Evolutionary conservation across 2,888 invertebrate genomes (phyloP).

Genomic region (Pristionchus arcanus): DNA sequence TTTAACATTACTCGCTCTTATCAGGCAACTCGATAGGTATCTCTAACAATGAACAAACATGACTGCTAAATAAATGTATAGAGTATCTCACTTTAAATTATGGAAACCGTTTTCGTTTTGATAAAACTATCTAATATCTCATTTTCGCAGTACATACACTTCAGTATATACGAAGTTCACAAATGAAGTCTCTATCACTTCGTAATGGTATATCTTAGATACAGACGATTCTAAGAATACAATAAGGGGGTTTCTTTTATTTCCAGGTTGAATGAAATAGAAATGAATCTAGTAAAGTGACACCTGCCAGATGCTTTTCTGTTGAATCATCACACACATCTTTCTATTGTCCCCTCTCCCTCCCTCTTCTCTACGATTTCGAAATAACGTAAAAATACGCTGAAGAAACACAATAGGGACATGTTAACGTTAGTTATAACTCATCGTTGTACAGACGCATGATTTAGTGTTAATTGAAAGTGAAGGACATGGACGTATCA

Average conservation of each 20-base stretch:
- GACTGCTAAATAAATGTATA: constrained; percentile 6
- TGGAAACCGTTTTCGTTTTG: neutral
- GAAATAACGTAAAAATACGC: neutral
- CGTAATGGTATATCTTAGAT: neutral
- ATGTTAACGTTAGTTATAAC: too few relatives aligned
- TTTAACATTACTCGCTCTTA: neutral
- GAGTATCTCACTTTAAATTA: neutral
- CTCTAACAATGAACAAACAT: neutral
- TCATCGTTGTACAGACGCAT: neutral
- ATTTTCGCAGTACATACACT: neutral
- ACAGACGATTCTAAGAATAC: neutral
- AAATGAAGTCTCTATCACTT: too few relatives aligned
- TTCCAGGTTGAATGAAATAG: neutral
- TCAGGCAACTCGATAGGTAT: constrained; percentile 2
- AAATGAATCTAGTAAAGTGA: neutral
- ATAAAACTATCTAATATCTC: neutral
- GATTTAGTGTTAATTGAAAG: too few relatives aligned
- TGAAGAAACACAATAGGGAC: neutral
- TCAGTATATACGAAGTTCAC: too few relatives aligned
- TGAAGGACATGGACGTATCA: too few relatives aligned
- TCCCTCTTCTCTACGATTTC: neutral
- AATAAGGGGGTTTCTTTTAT: neutral
- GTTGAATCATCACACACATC: neutral
- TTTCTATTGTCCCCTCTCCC: constrained; percentile 9
- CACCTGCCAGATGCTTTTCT: neutral